Evolutionary conservation across 1,140 invertebrate genomes (phyloP).

Genomic region (Drosophila murphyi): DNA sequence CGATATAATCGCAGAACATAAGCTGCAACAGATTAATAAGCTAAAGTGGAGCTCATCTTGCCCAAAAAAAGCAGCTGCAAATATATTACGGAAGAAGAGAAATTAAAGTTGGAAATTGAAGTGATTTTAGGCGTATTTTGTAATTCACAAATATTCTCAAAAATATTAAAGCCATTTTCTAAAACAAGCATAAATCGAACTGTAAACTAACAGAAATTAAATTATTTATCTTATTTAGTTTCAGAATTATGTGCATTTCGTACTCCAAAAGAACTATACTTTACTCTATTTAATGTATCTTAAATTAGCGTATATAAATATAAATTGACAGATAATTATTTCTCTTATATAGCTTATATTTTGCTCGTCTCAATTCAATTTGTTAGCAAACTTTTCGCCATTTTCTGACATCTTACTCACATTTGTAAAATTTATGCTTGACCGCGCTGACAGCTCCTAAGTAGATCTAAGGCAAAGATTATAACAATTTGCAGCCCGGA

Average conservation of each 20-base stretch:
- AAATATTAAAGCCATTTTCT: too few relatives aligned
- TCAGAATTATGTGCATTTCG: too few relatives aligned
- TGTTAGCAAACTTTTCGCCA: not conserved
- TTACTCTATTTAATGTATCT: too few relatives aligned
- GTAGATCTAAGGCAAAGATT: conserved; percentile 8
- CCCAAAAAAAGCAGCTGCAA: not conserved
- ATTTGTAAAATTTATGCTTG: not conserved
- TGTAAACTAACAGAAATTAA: too few relatives aligned
- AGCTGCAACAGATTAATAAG: conserved; percentile 15
- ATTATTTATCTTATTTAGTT: too few relatives aligned
- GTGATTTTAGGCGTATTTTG: too few relatives aligned
- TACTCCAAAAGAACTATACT: too few relatives aligned
- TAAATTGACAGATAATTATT: not conserved
- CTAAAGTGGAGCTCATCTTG: not conserved
- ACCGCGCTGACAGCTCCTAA: not conserved
- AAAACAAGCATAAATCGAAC: too few relatives aligned
- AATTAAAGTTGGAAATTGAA: too few relatives aligned
- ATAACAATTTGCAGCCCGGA: conserved; percentile 5
- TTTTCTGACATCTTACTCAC: not conserved
- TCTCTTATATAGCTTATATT: not conserved
- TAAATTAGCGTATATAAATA: not conserved
- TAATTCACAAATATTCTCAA: too few relatives aligned
- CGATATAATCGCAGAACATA: conserved; percentile 5
- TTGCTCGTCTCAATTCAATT: too few relatives aligned
- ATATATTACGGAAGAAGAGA: too few relatives aligned